Percentiles rank a stretch among this genome's conserved stretches.
Evolutionary conservation across 2,113 vertebrate genomes (phyloP).

Genomic region (Mustela lutreola): DNA sequence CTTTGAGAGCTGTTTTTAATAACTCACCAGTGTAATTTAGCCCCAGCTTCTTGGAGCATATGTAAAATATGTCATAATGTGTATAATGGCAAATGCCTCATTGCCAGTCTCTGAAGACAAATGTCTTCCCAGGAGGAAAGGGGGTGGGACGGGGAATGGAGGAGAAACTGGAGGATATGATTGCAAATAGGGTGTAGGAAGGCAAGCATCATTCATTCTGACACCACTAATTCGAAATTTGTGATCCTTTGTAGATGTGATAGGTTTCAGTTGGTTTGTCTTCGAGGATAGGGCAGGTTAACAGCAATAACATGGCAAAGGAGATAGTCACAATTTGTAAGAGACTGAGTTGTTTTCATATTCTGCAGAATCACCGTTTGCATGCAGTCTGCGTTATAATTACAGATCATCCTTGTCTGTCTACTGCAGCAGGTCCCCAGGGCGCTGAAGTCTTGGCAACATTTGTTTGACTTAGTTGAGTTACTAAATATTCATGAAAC

Average conservation of each 20-base stretch:
- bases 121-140: constrained; percentile 69
- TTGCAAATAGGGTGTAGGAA: neutral
- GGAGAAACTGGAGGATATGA: neutral
- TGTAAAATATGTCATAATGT: constrained; percentile 81
- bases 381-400: neutral
- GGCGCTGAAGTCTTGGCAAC: neutral
- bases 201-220: neutral
- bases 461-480: constrained; percentile 47
- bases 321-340: neutral
- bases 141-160: neutral
- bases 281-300: neutral
- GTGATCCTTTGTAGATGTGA: neutral
- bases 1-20: constrained; percentile 85
- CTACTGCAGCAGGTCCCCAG: neutral
- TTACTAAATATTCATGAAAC: constrained; percentile 61
- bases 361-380: neutral
- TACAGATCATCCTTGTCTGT: neutral
- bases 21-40: constrained; percentile 84
- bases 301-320: neutral
- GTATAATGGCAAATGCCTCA: constrained; percentile 76
- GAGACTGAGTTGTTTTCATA: neutral
- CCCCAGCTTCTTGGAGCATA: constrained; percentile 76
- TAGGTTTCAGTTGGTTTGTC: neutral
- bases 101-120: constrained; percentile 77
- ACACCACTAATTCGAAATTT: neutral